A percentile compares a stretch with the other conserved stretches of the same genome.
phyloP scores from a whole-genome alignment of 2,888 invertebrate species.

The Epistrophe grossulariae region DNA sequence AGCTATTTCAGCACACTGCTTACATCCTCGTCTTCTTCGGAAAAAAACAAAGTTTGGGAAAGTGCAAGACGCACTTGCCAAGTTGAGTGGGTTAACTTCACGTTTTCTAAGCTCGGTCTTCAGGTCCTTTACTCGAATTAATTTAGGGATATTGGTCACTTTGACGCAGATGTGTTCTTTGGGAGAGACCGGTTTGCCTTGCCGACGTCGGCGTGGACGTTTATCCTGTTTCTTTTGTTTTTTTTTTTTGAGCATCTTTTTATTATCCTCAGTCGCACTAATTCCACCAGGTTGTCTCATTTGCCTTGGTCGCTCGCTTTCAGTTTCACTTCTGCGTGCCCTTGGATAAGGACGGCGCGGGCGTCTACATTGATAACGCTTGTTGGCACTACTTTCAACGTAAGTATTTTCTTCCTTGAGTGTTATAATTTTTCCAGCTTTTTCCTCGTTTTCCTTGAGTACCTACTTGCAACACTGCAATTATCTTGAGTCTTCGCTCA shows the following conservation, averaged over 20 bases:
- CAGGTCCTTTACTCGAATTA: too few species aligned
- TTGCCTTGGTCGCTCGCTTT: constrained; percentile 77
- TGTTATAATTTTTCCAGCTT: too few species aligned
- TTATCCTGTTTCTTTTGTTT: constrained; percentile 73
- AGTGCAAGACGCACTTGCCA: constrained; percentile 90
- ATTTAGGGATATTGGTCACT: too few species aligned
- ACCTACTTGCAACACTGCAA: constrained; percentile 90
- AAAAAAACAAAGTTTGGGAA: constrained; percentile 87
- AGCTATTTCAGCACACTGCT: constrained; percentile 82
- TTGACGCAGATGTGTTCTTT: too few species aligned
- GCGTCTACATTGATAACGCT: constrained; percentile 84
- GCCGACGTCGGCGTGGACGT: too few species aligned
- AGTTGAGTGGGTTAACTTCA: constrained; percentile 89
- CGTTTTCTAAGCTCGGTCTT: constrained; percentile 89
- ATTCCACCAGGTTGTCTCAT: constrained; percentile 78
- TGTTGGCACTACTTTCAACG: constrained; percentile 85
- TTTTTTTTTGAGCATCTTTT: constrained; percentile 39
- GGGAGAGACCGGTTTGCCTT: too few species aligned
- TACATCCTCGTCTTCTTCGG: constrained; percentile 82
- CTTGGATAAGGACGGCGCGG: constrained; percentile 77
- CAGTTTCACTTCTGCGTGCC: constrained; percentile 68
- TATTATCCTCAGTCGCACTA: constrained; percentile 57
- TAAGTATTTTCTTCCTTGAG: constrained; percentile 90
- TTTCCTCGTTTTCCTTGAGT: constrained; percentile 88
- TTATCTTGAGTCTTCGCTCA: constrained; percentile 88